Conservation (phyloP, 2,888 invertebrate species). For the Druceiella hillmani region DNA sequence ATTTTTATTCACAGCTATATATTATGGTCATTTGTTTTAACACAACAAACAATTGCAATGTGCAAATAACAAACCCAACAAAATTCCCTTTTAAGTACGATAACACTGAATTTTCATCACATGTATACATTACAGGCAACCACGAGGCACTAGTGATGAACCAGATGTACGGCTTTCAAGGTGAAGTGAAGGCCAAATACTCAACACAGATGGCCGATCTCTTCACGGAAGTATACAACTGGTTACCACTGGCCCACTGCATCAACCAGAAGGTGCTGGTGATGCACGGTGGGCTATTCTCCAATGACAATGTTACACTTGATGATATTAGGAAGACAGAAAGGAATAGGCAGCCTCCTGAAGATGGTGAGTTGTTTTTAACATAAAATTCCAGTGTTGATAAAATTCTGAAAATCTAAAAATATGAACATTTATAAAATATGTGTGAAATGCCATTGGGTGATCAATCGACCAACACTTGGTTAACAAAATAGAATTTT, state of each 20-base stretch:
- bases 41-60: no score
- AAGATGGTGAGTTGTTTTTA: conserved; percentile 60
- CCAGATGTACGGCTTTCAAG: conserved; percentile 99
- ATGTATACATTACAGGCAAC: conserved; percentile 73
- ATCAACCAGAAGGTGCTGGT: conserved; percentile 78
- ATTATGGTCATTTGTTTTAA: no score
- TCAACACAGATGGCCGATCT: conserved; percentile 92
- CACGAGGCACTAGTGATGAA: conserved; percentile 99
- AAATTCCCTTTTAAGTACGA: no score
- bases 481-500: no score
- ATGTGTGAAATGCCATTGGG: no score
- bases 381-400: no score
- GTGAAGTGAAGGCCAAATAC: conserved; percentile 96
- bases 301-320: conserved; percentile 88
- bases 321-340: conserved; percentile 86
- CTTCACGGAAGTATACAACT: conserved; percentile 98
- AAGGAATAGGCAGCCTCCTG: conserved; percentile 94
- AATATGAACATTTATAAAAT: no score
- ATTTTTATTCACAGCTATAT: no score
- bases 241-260: conserved; percentile 93
- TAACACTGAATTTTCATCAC: no score
- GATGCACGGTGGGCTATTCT: conserved; percentile 98
- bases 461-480: no score
- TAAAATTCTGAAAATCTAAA: no score
- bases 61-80: no score